A percentile compares a stretch with the other conserved stretches of the same genome.
Evolutionary conservation across 2,888 invertebrate species (phyloP).

Genomic region (Koerneria pararmatus): DNA sequence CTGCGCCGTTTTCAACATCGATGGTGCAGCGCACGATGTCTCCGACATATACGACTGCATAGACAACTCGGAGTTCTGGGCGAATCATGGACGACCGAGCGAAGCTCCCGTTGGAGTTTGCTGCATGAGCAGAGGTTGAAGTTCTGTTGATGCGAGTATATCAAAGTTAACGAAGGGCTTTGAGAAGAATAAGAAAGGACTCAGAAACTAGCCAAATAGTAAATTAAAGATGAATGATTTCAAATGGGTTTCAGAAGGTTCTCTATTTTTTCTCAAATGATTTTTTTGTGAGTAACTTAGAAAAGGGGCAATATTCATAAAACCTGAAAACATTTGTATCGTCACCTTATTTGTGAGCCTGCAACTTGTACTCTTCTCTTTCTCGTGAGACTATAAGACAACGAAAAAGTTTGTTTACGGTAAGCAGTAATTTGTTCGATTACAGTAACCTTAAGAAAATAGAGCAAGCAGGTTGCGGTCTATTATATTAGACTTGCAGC

Average conservation of each 20-base stretch:
- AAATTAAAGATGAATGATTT: no score
- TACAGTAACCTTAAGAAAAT: background rate
- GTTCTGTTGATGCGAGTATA: background rate
- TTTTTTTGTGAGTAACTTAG: no score
- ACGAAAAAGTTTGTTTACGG: background rate
- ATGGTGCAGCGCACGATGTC: conserved; percentile 12
- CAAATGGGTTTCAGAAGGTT: no score
- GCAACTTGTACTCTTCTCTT: no score
- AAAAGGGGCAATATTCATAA: no score
- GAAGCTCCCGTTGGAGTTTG: conserved; percentile 40
- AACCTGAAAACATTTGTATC: no score
- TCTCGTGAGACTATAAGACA: no score
- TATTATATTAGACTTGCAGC: conserved; percentile 26
- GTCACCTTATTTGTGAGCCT: no score
- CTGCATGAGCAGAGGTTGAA: conserved; percentile 39
- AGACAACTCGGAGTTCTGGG: conserved; percentile 43
- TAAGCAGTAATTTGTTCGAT: background rate
- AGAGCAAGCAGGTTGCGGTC: no score
- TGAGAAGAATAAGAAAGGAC: background rate
- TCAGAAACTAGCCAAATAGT: background rate
- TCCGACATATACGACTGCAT: conserved; percentile 43
- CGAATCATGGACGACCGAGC: conserved; percentile 36
- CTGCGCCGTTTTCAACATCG: conserved; percentile 2
- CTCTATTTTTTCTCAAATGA: no score
- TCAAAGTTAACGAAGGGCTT: background rate